Evolutionary conservation across 2,113 vertebrate genomes (phyloP), one percentile per base, ranked within the genome.

Genomic region (Geococcyx californianus): DNA sequence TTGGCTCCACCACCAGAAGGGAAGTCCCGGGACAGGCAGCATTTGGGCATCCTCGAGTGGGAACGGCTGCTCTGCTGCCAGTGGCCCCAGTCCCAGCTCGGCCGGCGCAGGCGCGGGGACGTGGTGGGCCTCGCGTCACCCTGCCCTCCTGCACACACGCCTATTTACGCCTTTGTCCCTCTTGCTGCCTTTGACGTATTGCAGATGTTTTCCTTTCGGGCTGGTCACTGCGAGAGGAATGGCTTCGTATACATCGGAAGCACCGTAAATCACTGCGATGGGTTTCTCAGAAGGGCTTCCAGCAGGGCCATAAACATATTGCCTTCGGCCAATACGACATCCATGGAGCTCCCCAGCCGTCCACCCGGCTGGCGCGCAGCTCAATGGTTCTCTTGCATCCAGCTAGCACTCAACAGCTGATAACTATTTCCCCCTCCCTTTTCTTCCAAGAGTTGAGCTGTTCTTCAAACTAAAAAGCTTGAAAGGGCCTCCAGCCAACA

Each of bases 231-330:
- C 74, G 6, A n/a, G 76, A 60, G 94, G 85, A 82, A 47, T 25
- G 75, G 81, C 64, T 70, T n/a, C 26, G 6, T 4, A 54, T 52
- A 26, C 91, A 36, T 78, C 74, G 45, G 93, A 93, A 92, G 95
- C 47, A 11, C 77, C 5, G 45, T 91, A 90, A 93, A 87, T 96
- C 87, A 96, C 74, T 0, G 47, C 28, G 16, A 70, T 86, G 84
- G 84, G 55, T 90, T 95, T 68, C 93, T 95, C 90, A 93, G 94
- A 93, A 96, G 80, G 87, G 87, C 74, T 93, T 95, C 93, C 89
- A 83, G 82, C 79, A 44, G 74, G 76, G 60, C 82, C 91, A 84
- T 79, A 94, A 94, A 89, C 84, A 84, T 95, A 6, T 44, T 69
- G 69, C 91, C 60, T 84, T 68, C 4, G 25, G 92, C 92, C 87